Evolutionary conservation across 2,113 vertebrate species (phyloP), one percentile per base, ranked within the genome.

Genomic region (Chionomys nivalis): DNA sequence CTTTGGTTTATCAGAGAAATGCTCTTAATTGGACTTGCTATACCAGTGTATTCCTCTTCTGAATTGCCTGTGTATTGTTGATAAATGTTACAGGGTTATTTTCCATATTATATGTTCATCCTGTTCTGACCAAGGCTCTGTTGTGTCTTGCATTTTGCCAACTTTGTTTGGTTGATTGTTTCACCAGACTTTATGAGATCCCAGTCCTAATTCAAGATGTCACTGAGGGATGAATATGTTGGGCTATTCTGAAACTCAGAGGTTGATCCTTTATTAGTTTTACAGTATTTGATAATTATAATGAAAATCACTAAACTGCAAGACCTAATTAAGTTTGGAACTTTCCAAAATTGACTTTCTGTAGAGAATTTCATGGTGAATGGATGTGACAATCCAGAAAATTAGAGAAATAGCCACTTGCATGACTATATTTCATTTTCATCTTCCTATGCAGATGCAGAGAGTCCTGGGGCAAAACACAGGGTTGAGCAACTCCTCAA

Each of bases 321-420:
- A 97, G 98, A 97, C 97, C 97, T 97, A 98, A 98, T 98, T 98
- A 98, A 98, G 95, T 97, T 98, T 97, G 95, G 97, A 97, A 98
- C 94, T 94, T 97, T 96, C 95, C 91, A 97, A 98, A 98, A 97
- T 98, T 97, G 97, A 97, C 96, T 97, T 97, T 98, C 96, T 95
- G 93, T 97, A 90, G 91, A 96, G 96, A 97, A 97, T 97, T 97
- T 97, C 96, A 97, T 97, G 98, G 97, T 96, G 96, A 97, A 97
- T 97, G 97, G 97, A 98, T 98, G 94, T 98, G 96, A 97, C 98
- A 97, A 96, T 97, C 96, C 91, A 97, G 96, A 97, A 97, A 97
- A 98, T 98, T 98, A 98, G 97, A 97, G 97, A 96, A 97, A 97
- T 97, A 90, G 96, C 96, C 94, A 97, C 93, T 98, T 97, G 96